phyloP scores from a whole-genome alignment of 2,797 vertebrate species.

The Adelosebastes latens region DNA sequence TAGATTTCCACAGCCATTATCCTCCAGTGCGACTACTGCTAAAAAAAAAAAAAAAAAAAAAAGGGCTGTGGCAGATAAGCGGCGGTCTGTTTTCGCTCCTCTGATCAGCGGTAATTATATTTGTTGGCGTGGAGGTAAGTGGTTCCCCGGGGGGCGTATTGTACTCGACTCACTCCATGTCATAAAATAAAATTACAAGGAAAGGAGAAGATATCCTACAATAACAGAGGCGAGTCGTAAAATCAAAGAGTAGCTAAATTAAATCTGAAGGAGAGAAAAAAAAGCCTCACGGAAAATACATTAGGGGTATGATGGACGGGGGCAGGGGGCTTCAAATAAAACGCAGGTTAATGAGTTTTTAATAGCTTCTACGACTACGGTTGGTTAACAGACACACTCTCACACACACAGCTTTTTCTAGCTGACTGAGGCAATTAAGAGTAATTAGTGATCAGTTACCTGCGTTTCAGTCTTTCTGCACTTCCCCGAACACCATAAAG shows the following conservation, averaged over 20 bases:
- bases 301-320: slow-evolving; percentile 69
- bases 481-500: slow-evolving; percentile 46
- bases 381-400: slow-evolving; percentile 56
- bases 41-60: slow-evolving; percentile 47
- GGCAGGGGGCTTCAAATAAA: slow-evolving; percentile 74
- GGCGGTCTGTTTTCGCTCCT: slow-evolving; percentile 84
- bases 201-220: slow-evolving; percentile 81
- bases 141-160: slow-evolving; percentile 76
- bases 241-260: slow-evolving; percentile 80
- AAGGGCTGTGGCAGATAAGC: slow-evolving; percentile 82
- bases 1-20: slow-evolving; percentile 27
- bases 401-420: slow-evolving; percentile 31
- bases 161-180: slow-evolving; percentile 71
- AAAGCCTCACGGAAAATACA: slow-evolving; percentile 78
- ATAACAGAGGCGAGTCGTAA: slow-evolving; percentile 79
- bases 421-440: slow-evolving; percentile 55
- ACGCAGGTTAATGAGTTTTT: slow-evolving; percentile 78
- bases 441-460: slow-evolving; percentile 69
- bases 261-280: slow-evolving; percentile 58
- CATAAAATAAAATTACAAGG: slow-evolving; percentile 83
- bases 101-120: slow-evolving; percentile 79
- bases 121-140: slow-evolving; percentile 79
- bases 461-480: slow-evolving; percentile 50
- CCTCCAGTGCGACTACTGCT: slow-evolving; percentile 57
- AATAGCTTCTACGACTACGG: slow-evolving; percentile 67